Evolutionary conservation across 2,113 vertebrate species (phyloP), one percentile per base, ranked within the genome.

Genomic region (Xyrauchen texanus): DNA sequence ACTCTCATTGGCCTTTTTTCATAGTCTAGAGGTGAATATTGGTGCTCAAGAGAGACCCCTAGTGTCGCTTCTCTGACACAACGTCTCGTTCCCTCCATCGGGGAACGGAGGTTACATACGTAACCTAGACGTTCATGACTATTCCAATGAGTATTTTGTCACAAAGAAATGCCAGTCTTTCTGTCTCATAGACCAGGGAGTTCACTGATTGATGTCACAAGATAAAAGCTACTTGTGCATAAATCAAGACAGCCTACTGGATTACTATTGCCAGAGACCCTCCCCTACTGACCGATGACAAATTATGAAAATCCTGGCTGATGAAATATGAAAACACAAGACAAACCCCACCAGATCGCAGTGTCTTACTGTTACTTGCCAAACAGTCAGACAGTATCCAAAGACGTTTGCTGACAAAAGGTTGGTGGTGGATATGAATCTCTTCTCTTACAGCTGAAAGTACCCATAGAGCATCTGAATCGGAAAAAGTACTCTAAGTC

Each of bases 341-440:
- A 2, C 4, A 67, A 49, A 49, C 65, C 65, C n/a, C 8, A 16
- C 65, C 45, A 67, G 65, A 67, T 67, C 64, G 49, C 65, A 67
- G 65, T 49, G 64, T 67, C 45, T 16, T 10, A 11, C 65, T 67
- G 46, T 49, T 16, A 11, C 13, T 67, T 46, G 7, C 65, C 4
- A 67, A 67, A 16, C 16, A 16, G 65, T 67, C 1, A 51, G 7
- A 13, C n/a, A n/a, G 53, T 55, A 55, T 55, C 53, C 4, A 57
- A n/a, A 57, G 2, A 1, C 53, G 3, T 68, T 51, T 68, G 66
- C 66, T 11, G 66, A 68, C 66, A 68, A n/a, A n/a, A n/a, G n/a
- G n/a, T n/a, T n/a, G n/a, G n/a, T n/a, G n/a, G n/a, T n/a, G n/a
- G n/a, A n/a, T n/a, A n/a, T n/a, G n/a, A n/a, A n/a, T n/a, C n/a